These are phyloP conservation scores for Gopherus evgoodei DNA, from an alignment of 2,113 vertebrate genomes.

Conservation along the genomic window DNA sequence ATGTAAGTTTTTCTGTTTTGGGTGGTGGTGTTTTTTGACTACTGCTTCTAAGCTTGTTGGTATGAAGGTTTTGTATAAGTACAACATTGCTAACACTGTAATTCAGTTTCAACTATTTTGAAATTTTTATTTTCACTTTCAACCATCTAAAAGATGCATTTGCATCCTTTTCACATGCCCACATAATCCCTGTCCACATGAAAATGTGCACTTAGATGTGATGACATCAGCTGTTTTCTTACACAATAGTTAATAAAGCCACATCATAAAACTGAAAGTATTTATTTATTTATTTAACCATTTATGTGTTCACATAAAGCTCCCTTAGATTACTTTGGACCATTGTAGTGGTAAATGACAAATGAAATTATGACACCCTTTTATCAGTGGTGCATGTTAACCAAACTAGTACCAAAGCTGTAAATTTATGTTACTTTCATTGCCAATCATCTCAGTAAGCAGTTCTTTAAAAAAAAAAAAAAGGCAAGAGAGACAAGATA, in stretches of 20 bases:
- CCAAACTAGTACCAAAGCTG: background rate
- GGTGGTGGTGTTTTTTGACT: background rate
- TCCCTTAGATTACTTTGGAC: background rate
- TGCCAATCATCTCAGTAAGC: background rate
- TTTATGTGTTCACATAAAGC: conserved; percentile 26
- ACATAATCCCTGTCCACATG: background rate
- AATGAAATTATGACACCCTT: conserved; percentile 13
- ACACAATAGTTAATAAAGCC: background rate
- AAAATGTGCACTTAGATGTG: background rate
- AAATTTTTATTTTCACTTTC: background rate
- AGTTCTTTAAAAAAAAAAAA: background rate
- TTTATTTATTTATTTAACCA: background rate
- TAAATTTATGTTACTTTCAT: conserved; percentile 15
- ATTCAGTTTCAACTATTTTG: background rate
- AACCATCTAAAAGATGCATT: background rate
- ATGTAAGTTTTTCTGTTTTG: background rate
- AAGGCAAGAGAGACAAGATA: background rate
- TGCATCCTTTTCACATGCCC: background rate
- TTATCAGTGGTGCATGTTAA: conserved; percentile 19
- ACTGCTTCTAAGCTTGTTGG: background rate
- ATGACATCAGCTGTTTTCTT: background rate
- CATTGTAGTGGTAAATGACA: conserved; percentile 33
- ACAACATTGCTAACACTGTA: background rate
- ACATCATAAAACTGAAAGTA: background rate
- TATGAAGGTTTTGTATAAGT: background rate